Conservation (phyloP, 2,797 vertebrate species). For the Harpagifer antarcticus region DNA sequence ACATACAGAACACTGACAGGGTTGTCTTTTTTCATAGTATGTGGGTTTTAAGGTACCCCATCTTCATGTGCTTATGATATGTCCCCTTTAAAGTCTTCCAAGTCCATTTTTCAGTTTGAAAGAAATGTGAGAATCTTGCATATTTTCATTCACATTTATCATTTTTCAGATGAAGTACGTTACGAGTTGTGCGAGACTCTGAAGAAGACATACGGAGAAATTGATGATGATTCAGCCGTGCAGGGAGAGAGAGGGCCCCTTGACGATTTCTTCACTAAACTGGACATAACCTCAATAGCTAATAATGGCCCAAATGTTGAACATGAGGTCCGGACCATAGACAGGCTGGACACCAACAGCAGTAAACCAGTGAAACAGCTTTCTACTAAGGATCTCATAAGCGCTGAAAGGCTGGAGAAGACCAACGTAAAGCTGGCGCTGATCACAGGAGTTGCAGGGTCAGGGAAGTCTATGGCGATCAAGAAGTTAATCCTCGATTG, state of each 20-base stretch:
- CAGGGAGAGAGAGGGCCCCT: slow-evolving; percentile 60
- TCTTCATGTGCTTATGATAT: too few species aligned
- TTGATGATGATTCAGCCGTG: slow-evolving; percentile 49
- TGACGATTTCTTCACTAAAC: slow-evolving; percentile 67
- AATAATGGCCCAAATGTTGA: slow-evolving; percentile 80
- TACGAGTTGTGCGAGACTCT: slow-evolving; percentile 71
- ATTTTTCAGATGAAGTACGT: slow-evolving; percentile 79
- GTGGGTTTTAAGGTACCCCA: too few species aligned
- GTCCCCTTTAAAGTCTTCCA: not conserved
- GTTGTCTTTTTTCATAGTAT: too few species aligned
- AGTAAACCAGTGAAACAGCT: slow-evolving; percentile 16
- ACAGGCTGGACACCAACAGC: slow-evolving; percentile 60
- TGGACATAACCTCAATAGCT: slow-evolving; percentile 57
- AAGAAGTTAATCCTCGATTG: slow-evolving; percentile 83
- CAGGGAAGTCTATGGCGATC: slow-evolving; percentile 81
- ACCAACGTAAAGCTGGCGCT: slow-evolving; percentile 40
- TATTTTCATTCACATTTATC: slow-evolving; percentile 1
- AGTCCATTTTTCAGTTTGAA: not conserved
- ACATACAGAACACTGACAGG: too few species aligned
- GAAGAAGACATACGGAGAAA: slow-evolving; percentile 68
- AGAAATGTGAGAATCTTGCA: not conserved
- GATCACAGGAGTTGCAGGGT: slow-evolving; percentile 78
- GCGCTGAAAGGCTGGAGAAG: not conserved
- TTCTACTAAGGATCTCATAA: slow-evolving; percentile 62
- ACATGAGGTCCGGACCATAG: slow-evolving; percentile 79